Evolutionary conservation across 2,888 invertebrate genomes (phyloP).

Genomic region (Andrena marginata): DNA sequence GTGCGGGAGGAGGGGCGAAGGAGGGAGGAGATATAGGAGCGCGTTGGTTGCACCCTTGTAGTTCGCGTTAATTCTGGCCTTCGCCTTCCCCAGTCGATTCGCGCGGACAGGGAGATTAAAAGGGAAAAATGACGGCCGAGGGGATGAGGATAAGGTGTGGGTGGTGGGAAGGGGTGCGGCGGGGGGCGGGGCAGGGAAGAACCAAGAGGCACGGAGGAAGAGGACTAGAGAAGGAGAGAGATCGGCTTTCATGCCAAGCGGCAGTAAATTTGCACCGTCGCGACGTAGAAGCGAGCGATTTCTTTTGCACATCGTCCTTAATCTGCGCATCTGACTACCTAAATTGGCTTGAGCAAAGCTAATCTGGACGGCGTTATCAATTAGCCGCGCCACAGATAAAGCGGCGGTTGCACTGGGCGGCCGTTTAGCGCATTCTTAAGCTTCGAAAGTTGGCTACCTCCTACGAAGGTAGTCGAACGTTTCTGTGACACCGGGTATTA

Average conservation of each 20-base stretch:
- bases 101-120: constrained; percentile 61
- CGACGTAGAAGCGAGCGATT: constrained; percentile 73
- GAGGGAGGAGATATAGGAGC: constrained; percentile 3
- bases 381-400: constrained; percentile 75
- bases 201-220: constrained; percentile 19
- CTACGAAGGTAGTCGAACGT: constrained; percentile 45
- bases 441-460: constrained; percentile 44
- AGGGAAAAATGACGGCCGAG: constrained; percentile 37
- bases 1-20: not conserved
- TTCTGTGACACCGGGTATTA: not conserved
- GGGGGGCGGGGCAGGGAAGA: constrained; percentile 22
- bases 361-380: constrained; percentile 81
- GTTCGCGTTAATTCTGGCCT: constrained; percentile 64
- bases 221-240: constrained; percentile 52
- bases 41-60: constrained; percentile 49
- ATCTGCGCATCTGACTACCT: constrained; percentile 78
- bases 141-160: not conserved
- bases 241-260: constrained; percentile 76
- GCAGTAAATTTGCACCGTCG: constrained; percentile 77
- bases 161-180: not conserved
- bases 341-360: constrained; percentile 78
- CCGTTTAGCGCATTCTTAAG: constrained; percentile 65
- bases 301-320: constrained; percentile 75
- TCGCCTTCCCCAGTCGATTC: constrained; percentile 48
- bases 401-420: constrained; percentile 29